Evolutionary conservation across 2,113 vertebrate species (phyloP).

Genomic region (Aleadryas rufinucha): DNA sequence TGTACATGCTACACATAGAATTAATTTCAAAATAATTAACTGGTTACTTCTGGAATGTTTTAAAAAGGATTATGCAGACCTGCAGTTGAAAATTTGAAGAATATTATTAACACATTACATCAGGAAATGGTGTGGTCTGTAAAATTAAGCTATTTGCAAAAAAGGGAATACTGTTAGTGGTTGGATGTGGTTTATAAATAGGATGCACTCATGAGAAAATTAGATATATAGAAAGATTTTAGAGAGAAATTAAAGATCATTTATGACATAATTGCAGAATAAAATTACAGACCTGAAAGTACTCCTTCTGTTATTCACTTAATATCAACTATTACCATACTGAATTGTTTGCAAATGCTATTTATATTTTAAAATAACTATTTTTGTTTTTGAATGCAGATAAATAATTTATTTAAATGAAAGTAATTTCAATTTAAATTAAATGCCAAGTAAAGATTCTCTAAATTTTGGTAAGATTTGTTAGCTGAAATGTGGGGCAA

Average conservation of each 20-base stretch:
- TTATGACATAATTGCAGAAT: background rate
- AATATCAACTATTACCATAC: background rate
- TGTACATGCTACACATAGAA: background rate
- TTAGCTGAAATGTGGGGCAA: background rate
- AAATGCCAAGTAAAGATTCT: background rate
- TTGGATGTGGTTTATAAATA: background rate
- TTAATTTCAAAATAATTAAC: background rate
- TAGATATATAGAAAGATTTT: slow-evolving; percentile 9
- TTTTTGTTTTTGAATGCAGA: background rate
- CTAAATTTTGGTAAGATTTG: background rate
- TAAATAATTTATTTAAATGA: background rate
- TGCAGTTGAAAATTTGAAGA: background rate
- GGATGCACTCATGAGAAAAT: background rate
- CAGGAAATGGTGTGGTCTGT: background rate
- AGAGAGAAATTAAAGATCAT: background rate
- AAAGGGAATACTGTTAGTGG: background rate
- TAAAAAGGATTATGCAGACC: background rate
- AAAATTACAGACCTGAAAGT: background rate
- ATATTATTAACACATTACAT: background rate
- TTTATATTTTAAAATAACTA: background rate
- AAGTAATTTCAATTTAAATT: background rate
- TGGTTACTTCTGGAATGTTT: background rate
- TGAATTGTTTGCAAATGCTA: background rate
- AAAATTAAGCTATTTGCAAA: background rate
- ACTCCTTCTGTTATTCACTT: background rate